Conservation (phyloP, 2,797 vertebrate genomes). For the Pseudochirops cupreus region DNA sequence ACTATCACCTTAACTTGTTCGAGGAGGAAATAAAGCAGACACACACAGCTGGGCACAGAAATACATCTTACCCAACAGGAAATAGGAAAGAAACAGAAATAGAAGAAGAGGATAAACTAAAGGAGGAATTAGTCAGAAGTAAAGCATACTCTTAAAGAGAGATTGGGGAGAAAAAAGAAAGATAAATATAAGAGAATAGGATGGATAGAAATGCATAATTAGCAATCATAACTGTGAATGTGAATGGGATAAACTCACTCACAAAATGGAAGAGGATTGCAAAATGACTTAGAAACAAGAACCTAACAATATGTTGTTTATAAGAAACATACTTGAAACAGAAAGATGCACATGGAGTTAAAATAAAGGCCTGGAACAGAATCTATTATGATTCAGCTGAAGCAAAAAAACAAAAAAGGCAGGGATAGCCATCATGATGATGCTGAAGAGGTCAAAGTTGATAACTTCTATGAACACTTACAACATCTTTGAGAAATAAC, state of each 20-base stretch:
- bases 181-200: background rate
- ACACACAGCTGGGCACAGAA: background rate
- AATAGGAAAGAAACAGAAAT: background rate
- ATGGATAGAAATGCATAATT: background rate
- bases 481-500: background rate
- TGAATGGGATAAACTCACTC: background rate
- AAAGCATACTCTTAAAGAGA: background rate
- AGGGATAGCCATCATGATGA: background rate
- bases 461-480: background rate
- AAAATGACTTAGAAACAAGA: background rate
- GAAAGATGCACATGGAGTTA: background rate
- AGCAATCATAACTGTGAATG: background rate
- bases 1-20: background rate
- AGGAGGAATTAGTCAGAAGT: background rate
- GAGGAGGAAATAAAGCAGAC: background rate
- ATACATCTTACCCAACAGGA: background rate
- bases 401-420: background rate
- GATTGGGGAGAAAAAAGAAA: background rate
- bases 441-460: background rate
- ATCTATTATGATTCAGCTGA: background rate
- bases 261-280: background rate
- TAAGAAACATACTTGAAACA: background rate
- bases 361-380: background rate
- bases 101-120: background rate
- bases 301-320: background rate